Conservation (phyloP, 1,140 invertebrate species). For the Meloidogyne floridensis region DNA sequence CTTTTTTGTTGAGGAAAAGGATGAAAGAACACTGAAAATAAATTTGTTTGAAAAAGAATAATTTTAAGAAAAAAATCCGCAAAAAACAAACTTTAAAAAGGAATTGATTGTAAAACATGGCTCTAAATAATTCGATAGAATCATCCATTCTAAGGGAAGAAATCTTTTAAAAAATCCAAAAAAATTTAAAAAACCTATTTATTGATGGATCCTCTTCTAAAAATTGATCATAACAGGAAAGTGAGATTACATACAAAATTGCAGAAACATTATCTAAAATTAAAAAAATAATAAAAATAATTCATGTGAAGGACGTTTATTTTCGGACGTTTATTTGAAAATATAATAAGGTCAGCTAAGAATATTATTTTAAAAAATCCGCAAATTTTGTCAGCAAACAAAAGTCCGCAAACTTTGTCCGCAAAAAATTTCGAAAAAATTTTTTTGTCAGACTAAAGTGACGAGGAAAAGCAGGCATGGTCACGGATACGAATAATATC, state of each 20-base stretch:
- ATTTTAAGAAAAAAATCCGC: neutral
- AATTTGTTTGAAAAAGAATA: neutral
- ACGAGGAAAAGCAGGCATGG: too few species aligned
- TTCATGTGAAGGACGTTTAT: too few species aligned
- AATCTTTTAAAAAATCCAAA: too few species aligned
- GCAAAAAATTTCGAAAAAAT: too few species aligned
- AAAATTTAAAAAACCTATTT: neutral
- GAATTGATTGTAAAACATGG: conserved; percentile 48
- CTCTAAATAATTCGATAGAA: conserved; percentile 44
- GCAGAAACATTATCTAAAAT: conserved; percentile 49
- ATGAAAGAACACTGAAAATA: conserved; percentile 40
- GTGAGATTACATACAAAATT: conserved; percentile 45
- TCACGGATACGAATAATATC: too few species aligned
- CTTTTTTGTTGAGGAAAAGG: conserved; percentile 53
- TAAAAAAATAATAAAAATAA: conserved; percentile 2
- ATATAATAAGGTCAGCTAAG: too few species aligned
- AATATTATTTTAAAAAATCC: too few species aligned
- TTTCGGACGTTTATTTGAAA: too few species aligned
- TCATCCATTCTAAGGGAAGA: conserved; percentile 39
- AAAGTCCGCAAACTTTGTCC: too few species aligned
- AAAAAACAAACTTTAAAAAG: conserved; percentile 14
- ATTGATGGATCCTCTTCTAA: conserved; percentile 51
- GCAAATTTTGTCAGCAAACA: too few species aligned
- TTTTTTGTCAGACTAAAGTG: too few species aligned
- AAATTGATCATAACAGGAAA: conserved; percentile 51